Percentiles rank a stretch among this genome's conserved stretches.
Evolutionary conservation across 1,140 invertebrate genomes (phyloP).

Genomic region (Seison nebaliae): DNA sequence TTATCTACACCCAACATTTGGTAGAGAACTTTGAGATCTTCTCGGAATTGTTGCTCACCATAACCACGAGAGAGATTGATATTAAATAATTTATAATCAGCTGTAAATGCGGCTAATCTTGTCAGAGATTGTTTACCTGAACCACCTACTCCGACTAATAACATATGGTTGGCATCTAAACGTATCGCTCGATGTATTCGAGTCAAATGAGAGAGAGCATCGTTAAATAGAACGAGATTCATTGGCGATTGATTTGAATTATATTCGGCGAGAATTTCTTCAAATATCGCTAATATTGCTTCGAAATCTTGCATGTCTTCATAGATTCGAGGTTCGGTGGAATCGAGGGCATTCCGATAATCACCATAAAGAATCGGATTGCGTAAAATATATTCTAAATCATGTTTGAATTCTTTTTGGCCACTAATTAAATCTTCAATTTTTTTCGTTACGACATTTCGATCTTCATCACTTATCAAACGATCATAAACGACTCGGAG

Average conservation of each 20-base stretch:
- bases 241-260: slow-evolving; percentile 39
- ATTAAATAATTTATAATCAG: slow-evolving; percentile 47
- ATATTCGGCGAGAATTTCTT: slow-evolving; percentile 60
- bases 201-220: slow-evolving; percentile 59
- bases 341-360: slow-evolving; percentile 50
- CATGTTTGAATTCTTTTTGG: slow-evolving; percentile 16
- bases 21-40: slow-evolving; percentile 54
- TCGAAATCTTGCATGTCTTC: slow-evolving; percentile 65
- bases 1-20: slow-evolving; percentile 45
- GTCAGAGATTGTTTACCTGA: slow-evolving; percentile 44
- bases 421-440: slow-evolving; percentile 8
- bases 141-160: slow-evolving; percentile 56
- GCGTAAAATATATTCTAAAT: slow-evolving; percentile 38
- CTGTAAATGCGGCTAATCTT: slow-evolving; percentile 23
- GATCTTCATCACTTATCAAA: slow-evolving; percentile 41
- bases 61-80: slow-evolving; percentile 54
- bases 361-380: slow-evolving; percentile 62
- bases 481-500: slow-evolving; percentile 54
- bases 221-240: slow-evolving; percentile 56
- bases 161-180: slow-evolving; percentile 50
- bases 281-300: slow-evolving; percentile 50
- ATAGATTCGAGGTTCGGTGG: slow-evolving; percentile 46
- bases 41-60: slow-evolving; percentile 47
- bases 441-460: slow-evolving; percentile 15
- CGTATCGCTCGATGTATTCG: slow-evolving; percentile 50